Evolutionary conservation across 2,113 vertebrate species (phyloP), one percentile per base, ranked within the genome.

Genomic region (Bubalus kerabau): DNA sequence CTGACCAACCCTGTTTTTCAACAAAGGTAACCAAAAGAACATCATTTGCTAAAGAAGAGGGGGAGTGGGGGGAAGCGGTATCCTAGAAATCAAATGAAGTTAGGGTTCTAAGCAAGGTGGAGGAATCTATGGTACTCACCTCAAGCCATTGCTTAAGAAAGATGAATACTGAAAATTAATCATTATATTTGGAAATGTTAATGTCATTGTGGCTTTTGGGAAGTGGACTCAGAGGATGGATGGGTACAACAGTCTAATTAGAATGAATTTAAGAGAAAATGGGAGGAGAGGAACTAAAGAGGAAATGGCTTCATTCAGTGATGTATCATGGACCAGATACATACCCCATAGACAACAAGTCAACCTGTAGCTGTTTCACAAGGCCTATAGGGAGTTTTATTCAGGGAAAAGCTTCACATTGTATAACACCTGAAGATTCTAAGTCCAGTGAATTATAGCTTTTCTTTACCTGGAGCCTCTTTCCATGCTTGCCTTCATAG

Each of bases 31-130:
- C 48, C 14, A 26, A 36, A 67, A 17, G 30, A 36, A 67, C 12
- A 40, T 14, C n/a, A 9, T 54, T 32, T 71, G 48, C n/a, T 40
- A 23, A 71, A 52, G 54, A 59, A 85, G 32, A 0, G 1, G 48
- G 11, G 17, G 2, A 24, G 52, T 1, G 36, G 6, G 24, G 52
- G 1, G 16, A 64, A 36, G 46, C 1, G 0, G 2, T 46, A 78
- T 28, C 24, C 13, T 24, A 78, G 7, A 48, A 78, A 48, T 16
- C 13, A 28, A 26, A 15, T 78, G 40, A 78, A 78, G 24, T 24
- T 46, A 46, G 40, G 6, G 40, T 78, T 48, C 74, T 9, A 46
- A 78, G 14, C 24, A 46, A 26, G 24, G 74, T 28, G 43, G 43
- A 36, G 30, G 19, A 23, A 52, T 67, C 21, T 23, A 67, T 23